Evolutionary conservation across 2,797 vertebrate species (phyloP), one percentile per base, ranked within the genome.

Genomic region (Sitta carolinensis): DNA sequence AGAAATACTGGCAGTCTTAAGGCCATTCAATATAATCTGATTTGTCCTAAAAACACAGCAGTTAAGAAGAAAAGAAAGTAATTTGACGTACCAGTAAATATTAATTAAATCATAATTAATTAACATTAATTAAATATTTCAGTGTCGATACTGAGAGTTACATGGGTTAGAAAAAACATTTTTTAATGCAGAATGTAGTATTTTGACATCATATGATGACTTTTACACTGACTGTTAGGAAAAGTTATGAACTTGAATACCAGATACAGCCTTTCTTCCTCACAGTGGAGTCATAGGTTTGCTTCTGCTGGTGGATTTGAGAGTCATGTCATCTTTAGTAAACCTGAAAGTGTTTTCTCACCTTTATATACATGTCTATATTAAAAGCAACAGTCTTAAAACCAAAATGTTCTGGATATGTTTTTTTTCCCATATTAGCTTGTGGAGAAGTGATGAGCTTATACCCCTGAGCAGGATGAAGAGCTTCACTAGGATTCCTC

Each of bases 371-470:
- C 5, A 4, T 26, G 10, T 48, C 34, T 59, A 1, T 45, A 18
- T 55, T 68, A 68, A 80, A 87, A 84, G 5, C 18, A 85, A 17
- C 13, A 9, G 8, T 54, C 51, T 86, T 57, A 40, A 50, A 63
- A 36, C 2, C 15, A 59, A 52, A 52, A 64, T 67, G 45, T 51
- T 68, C n/a, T 83, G 57, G 10, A 45, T 87, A 10, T 36, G 2
- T 0, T 17, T 57, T 45, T 59, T 47, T 22, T 1, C 0, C 2
- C 11, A 4, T 21, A 1, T 74, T 74, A 85, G 11, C 50, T 87
- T 88, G 45, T 72, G 27, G 34, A 83, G n/a, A 90, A 78, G 54
- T 45, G 58, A 51, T 9, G 6, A 26, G 12, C 48, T 80, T 72
- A 5, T 29, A 57, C 55, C 29, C 55, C 29, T 73, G 36, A 81